Evolutionary conservation across 1,140 invertebrate species (phyloP).

Genomic region (Ceratina calcarata): DNA sequence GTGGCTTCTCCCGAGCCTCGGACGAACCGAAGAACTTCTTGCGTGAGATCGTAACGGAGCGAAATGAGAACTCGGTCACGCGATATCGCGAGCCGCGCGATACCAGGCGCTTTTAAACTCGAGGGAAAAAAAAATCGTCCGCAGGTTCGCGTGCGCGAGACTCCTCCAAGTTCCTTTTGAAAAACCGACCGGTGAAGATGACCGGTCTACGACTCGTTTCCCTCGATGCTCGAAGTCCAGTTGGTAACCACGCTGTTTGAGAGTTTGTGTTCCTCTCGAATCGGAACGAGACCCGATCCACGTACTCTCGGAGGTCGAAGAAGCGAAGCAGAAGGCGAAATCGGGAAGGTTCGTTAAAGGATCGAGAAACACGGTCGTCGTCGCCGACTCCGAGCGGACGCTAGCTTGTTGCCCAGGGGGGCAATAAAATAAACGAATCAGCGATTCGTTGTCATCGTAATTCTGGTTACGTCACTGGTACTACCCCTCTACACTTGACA

Average conservation of each 20-base stretch:
- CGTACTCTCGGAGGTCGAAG: not conserved
- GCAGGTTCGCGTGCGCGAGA: slow-evolving; percentile 14
- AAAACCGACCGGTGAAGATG: not conserved
- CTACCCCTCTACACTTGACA: slow-evolving; percentile 50
- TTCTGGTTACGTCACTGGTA: slow-evolving; percentile 62
- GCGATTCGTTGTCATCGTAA: slow-evolving; percentile 50
- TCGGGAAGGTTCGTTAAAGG: not conserved
- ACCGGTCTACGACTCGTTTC: not conserved
- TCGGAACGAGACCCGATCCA: too few relatives aligned
- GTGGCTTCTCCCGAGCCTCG: not conserved
- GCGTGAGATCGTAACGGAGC: slow-evolving; percentile 7
- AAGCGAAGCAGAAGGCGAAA: not conserved
- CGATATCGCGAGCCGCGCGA: not conserved
- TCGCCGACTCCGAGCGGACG: slow-evolving; percentile 11
- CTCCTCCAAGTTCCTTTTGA: slow-evolving; percentile 2
- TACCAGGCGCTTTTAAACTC: too few relatives aligned
- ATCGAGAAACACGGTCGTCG: not conserved
- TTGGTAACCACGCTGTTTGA: too few relatives aligned
- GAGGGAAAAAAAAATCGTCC: not conserved
- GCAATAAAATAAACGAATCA: slow-evolving; percentile 36
- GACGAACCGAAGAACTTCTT: not conserved
- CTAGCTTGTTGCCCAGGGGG: not conserved
- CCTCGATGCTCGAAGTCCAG: not conserved
- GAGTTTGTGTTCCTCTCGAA: too few relatives aligned
- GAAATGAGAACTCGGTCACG: slow-evolving; percentile 11